phyloP scores from a whole-genome alignment of 92 coral and sea anemone genomes.

The Epizoanthus scotinus region DNA sequence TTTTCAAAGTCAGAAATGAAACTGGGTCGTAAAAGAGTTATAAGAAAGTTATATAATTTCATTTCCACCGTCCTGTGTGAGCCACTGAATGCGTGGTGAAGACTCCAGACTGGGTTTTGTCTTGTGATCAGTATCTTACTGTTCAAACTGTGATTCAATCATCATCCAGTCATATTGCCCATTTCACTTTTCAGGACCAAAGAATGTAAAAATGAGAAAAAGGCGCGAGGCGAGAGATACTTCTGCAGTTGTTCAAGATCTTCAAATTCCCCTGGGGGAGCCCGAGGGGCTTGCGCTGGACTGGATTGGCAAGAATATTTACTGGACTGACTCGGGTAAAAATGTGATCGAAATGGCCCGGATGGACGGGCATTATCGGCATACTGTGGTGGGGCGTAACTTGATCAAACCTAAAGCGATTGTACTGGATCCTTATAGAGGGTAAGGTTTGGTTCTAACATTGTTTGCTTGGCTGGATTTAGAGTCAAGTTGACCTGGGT shows the following conservation, averaged over 20 bases:
- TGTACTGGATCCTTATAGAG: constrained; percentile 64
- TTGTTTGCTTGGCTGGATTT: neutral
- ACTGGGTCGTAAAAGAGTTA: too few species aligned
- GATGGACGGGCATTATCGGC: constrained; percentile 84
- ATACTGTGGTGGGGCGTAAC: constrained; percentile 53
- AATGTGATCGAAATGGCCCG: constrained; percentile 78
- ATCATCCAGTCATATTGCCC: neutral
- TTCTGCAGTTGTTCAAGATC: constrained; percentile 54
- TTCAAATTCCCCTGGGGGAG: constrained; percentile 53
- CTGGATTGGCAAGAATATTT: constrained; percentile 90
- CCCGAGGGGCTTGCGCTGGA: constrained; percentile 90
- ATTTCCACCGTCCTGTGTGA: too few species aligned
- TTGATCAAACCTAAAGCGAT: constrained; percentile 61
- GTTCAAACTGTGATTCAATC: too few species aligned
- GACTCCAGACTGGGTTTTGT: too few species aligned
- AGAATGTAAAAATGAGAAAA: neutral
- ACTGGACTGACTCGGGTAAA: constrained; percentile 74
- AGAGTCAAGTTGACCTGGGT: neutral
- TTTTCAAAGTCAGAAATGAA: too few species aligned
- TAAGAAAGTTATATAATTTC: too few species aligned
- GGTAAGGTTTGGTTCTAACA: constrained; percentile 34
- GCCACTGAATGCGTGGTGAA: too few species aligned
- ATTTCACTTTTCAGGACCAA: neutral
- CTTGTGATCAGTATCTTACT: too few species aligned
- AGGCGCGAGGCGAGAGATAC: constrained; percentile 42